Conservation (phyloP, 2,797 vertebrate genomes). For the Capromys pilorides region DNA sequence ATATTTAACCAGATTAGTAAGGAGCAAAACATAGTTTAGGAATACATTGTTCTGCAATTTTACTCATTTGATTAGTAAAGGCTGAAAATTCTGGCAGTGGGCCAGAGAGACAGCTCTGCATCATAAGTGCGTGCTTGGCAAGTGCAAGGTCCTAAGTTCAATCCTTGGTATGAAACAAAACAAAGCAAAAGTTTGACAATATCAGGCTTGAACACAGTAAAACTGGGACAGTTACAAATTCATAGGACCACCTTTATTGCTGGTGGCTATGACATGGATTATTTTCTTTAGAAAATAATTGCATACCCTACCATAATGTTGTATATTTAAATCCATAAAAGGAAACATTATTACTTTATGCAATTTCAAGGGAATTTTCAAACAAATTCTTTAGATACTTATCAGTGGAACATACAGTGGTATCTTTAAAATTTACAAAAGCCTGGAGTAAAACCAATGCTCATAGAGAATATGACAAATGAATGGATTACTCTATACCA, state of each 20-base stretch:
- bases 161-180: too few species aligned
- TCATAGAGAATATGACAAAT: neutral
- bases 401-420: neutral
- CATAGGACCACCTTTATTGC: neutral
- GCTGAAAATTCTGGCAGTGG: neutral
- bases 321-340: neutral
- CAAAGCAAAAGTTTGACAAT: neutral
- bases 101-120: too few species aligned
- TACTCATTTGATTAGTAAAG: neutral
- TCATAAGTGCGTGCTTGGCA: too few species aligned
- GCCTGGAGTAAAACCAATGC: neutral
- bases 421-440: neutral
- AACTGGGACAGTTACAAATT: neutral
- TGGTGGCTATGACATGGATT: neutral
- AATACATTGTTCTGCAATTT: neutral
- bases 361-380: neutral
- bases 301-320: neutral
- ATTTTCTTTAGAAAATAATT: neutral
- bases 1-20: neutral
- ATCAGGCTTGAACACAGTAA: neutral
- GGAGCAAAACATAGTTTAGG: neutral
- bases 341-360: neutral
- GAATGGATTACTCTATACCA: neutral
- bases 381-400: neutral
- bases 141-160: too few species aligned